Evolutionary conservation across 2,888 invertebrate species (phyloP), one percentile per base, ranked within the genome.

Genomic region (Chesias legatella): DNA sequence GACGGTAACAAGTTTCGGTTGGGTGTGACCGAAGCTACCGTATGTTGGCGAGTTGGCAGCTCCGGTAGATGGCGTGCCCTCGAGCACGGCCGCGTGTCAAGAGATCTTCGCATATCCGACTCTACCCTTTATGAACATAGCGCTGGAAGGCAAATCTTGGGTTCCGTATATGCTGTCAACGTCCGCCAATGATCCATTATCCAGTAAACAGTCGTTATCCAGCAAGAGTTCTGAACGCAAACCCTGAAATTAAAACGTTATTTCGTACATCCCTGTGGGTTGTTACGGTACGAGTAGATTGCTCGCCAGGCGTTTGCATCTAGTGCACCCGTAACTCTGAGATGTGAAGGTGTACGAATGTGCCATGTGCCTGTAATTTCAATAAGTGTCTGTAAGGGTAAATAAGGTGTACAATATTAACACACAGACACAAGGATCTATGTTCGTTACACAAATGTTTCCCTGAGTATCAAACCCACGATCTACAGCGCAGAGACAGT

Each of bases 21-120:
- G 74, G 10, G 79, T 79, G 26, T 69, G 75, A 43, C 75, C 80
- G 49, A 86, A 81, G 65, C 79, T 86, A 43, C 86, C 88, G 50
- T 88, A 88, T 21, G 63, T 65, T 29, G 56, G 60, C 23, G 69
- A 63, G 43, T 60, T 66, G 29, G 66, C 60, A 30, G 67, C 53
- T 56, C 54, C 60, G 39, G 59, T 50, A 36, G 54, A 56, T 25
- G 56, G 56, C 51, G 85, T 82, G 83, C 83, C 83, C 71, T 39
- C n/a, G 69, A 84, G 83, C 86, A 84, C 85, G 79, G 83, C 83
- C 77, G 77, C 83, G 52, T 78, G 88, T 88, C 88, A 88, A 58
- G 88, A 88, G 44, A 66, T 48, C 54, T 78, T 81, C n/a, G 55
- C 64, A 31, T 67, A 63, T 11, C 45, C 63, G 10, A 77, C 66